A percentile compares a stretch with the other conserved stretches of the same genome.
These are phyloP conservation scores for Notothenia rossii DNA, from an alignment of 2,113 vertebrate species.

Conservation along the genomic window DNA sequence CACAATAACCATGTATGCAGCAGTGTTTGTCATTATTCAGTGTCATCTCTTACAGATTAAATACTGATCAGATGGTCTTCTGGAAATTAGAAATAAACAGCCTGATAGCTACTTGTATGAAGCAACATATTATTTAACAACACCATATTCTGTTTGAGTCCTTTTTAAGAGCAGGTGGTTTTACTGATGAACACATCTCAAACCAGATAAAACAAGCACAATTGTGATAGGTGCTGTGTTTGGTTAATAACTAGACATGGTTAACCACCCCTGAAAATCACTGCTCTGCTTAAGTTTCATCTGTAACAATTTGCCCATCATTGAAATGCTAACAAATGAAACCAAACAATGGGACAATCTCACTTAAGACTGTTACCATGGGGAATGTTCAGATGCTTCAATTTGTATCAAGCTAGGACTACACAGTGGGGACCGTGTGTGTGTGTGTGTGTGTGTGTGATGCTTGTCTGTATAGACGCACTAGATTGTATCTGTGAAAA, in stretches of 20 bases:
- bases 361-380: slow-evolving; percentile 4
- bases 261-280: background rate
- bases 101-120: background rate
- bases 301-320: slow-evolving; percentile 11
- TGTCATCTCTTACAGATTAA: background rate
- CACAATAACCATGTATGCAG: background rate
- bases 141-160: background rate
- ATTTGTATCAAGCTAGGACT: background rate
- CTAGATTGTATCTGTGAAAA: slow-evolving; percentile 54
- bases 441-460: slow-evolving; percentile 12
- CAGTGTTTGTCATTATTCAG: background rate
- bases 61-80: slow-evolving; percentile 5
- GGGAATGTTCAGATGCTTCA: slow-evolving; percentile 27
- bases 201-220: slow-evolving; percentile 1
- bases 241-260: background rate
- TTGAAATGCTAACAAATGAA: slow-evolving; percentile 28
- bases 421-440: slow-evolving; percentile 25
- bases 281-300: slow-evolving; percentile 24
- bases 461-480: slow-evolving; percentile 29
- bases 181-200: background rate
- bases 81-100: background rate
- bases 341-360: slow-evolving; percentile 17
- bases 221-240: background rate
- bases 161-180: background rate
- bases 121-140: background rate